Percentiles rank a stretch among this genome's conserved stretches.
phyloP scores from a whole-genome alignment of 2,113 vertebrate species.

The Brevimyrus niger region DNA sequence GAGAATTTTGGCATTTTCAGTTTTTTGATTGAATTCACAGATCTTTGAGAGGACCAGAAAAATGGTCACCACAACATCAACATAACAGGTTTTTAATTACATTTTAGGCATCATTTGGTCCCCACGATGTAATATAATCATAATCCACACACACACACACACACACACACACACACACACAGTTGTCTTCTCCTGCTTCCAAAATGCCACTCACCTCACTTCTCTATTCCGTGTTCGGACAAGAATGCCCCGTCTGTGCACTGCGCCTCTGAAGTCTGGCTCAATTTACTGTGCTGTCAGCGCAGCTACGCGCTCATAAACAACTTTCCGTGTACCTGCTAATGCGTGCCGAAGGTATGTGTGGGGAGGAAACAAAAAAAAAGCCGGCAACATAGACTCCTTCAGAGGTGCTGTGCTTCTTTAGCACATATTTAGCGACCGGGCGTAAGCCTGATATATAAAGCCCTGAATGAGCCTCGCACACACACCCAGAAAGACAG shows the following conservation, averaged over 20 bases:
- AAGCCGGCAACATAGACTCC: not conserved
- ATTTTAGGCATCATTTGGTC: too few relatives aligned
- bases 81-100: too few relatives aligned
- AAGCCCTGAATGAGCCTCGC: not conserved
- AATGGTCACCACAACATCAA: too few relatives aligned
- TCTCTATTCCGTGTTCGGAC: conserved; percentile 26
- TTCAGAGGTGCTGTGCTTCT: not conserved
- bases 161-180: conserved; percentile 12
- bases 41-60: too few relatives aligned
- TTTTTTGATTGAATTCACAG: too few relatives aligned
- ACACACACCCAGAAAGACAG: not conserved
- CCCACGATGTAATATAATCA: too few relatives aligned
- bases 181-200: conserved; percentile 46
- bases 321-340: not conserved
- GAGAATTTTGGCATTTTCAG: too few relatives aligned
- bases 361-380: not conserved
- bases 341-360: not conserved
- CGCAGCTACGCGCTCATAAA: not conserved
- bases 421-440: not conserved
- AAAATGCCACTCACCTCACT: conserved; percentile 49
- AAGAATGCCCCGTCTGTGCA: not conserved
- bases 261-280: not conserved
- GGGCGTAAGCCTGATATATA: not conserved
- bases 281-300: not conserved
- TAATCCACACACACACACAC: too few relatives aligned